These are phyloP conservation scores for Parasteatoda lunata DNA, from an alignment of 2,888 invertebrate genomes.

Conservation along the genomic window DNA sequence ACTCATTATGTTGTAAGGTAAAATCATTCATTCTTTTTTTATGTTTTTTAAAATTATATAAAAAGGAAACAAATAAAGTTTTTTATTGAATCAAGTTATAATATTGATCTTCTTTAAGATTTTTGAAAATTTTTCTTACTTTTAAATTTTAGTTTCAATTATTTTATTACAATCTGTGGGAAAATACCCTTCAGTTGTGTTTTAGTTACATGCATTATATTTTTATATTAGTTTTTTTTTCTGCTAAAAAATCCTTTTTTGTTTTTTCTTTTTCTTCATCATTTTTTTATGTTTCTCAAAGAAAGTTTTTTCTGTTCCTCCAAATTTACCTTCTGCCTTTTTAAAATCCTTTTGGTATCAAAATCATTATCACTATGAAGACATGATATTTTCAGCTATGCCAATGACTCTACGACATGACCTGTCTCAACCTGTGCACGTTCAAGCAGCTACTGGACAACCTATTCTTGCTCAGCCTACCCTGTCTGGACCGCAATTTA, in stretches of 20 bases:
- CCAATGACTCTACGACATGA: conserved; percentile 75
- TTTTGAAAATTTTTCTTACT: too few relatives aligned
- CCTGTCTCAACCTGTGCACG: conserved; percentile 85
- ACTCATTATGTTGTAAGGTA: too few relatives aligned
- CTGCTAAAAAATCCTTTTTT: background rate
- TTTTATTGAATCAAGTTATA: too few relatives aligned
- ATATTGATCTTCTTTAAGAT: too few relatives aligned
- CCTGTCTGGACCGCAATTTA: conserved; percentile 77
- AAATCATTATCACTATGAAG: conserved; percentile 62
- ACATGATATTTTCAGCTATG: conserved; percentile 63
- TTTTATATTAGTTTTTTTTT: conserved; percentile 4
- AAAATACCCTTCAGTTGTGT: too few relatives aligned
- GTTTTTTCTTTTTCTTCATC: background rate
- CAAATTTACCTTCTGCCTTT: background rate
- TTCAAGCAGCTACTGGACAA: conserved; percentile 85
- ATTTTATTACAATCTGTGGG: too few relatives aligned
- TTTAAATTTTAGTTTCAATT: too few relatives aligned
- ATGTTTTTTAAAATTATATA: too few relatives aligned
- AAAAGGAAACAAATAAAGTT: too few relatives aligned
- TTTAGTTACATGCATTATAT: too few relatives aligned
- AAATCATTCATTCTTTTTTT: too few relatives aligned
- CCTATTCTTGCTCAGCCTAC: conserved; percentile 88
- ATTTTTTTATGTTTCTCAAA: conserved; percentile 15
- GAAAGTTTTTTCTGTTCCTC: conserved; percentile 33
- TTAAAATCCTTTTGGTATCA: conserved; percentile 23